A percentile compares a stretch with the other conserved stretches of the same genome.
Evolutionary conservation across 92 coral and sea anemone genomes (phyloP).

Genomic region (Phenganax marumi): DNA sequence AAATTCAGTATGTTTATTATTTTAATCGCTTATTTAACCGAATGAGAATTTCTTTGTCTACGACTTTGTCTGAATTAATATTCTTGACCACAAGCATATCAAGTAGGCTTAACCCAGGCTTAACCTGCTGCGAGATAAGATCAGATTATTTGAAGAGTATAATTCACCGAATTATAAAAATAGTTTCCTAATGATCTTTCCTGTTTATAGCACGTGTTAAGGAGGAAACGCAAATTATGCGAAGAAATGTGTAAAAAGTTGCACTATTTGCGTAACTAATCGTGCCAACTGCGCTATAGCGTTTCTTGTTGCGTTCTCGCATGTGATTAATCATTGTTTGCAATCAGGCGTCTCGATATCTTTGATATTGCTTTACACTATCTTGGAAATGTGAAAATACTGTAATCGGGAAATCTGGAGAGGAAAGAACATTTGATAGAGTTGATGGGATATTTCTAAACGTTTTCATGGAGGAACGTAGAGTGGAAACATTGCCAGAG

Average conservation of each 20-base stretch:
- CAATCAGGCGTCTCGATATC: not conserved
- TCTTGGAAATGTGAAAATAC: no score
- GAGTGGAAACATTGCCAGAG: no score
- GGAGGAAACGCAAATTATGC: constrained; percentile 11
- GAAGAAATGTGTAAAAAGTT: not conserved
- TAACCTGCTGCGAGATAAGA: not conserved
- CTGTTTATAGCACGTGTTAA: not conserved
- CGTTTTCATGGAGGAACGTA: no score
- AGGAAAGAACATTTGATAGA: no score
- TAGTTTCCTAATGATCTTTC: not conserved
- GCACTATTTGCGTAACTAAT: not conserved
- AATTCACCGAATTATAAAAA: not conserved
- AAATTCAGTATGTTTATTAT: not conserved
- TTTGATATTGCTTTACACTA: no score
- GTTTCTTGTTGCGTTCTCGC: not conserved
- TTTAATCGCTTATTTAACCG: constrained; percentile 23
- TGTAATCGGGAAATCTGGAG: no score
- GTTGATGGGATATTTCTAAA: no score
- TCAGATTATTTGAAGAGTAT: constrained; percentile 6
- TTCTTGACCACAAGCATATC: not conserved
- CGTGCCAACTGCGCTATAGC: not conserved
- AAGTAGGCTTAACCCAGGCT: constrained; percentile 12
- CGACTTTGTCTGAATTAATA: not conserved
- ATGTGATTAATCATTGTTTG: not conserved
- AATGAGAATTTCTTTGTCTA: constrained; percentile 16